A percentile compares a stretch with the other conserved stretches of the same genome.
phyloP scores from a whole-genome alignment of 1,140 invertebrate species.

The Magallana gigas region DNA sequence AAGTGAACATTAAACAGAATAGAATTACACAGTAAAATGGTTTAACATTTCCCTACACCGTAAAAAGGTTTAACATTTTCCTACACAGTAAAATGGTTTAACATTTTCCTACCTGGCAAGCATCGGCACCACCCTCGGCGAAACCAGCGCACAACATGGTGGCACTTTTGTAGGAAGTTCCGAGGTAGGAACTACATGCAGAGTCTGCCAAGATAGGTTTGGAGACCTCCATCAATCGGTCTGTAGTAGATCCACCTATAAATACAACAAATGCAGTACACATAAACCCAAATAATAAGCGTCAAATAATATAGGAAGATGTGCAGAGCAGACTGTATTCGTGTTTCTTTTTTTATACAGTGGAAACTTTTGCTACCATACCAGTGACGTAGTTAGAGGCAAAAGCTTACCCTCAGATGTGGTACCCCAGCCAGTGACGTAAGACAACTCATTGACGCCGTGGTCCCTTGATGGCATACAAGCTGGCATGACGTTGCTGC shows the following conservation, averaged over 20 bases:
- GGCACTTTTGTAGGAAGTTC: background rate
- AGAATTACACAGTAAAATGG: too few species aligned
- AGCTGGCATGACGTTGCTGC: background rate
- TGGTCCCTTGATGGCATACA: background rate
- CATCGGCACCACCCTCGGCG: background rate
- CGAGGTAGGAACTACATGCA: background rate
- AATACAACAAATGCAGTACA: background rate
- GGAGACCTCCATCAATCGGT: background rate
- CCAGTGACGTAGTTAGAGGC: background rate
- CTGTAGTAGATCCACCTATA: background rate
- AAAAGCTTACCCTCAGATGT: background rate
- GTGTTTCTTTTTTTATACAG: too few species aligned
- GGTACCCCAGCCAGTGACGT: slow-evolving; percentile 9
- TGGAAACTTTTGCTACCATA: too few species aligned
- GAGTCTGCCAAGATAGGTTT: background rate
- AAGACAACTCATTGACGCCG: background rate
- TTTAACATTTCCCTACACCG: too few species aligned
- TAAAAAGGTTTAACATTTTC: too few species aligned
- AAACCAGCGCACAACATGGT: slow-evolving; percentile 1
- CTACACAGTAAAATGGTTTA: background rate
- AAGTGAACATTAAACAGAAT: too few species aligned
- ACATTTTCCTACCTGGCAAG: background rate
- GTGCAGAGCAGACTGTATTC: too few species aligned
- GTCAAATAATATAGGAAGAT: too few species aligned
- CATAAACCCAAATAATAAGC: too few species aligned